Evolutionary conservation across 2,113 vertebrate genomes (phyloP), one percentile per base, ranked within the genome.

Genomic region (Limanda limanda): DNA sequence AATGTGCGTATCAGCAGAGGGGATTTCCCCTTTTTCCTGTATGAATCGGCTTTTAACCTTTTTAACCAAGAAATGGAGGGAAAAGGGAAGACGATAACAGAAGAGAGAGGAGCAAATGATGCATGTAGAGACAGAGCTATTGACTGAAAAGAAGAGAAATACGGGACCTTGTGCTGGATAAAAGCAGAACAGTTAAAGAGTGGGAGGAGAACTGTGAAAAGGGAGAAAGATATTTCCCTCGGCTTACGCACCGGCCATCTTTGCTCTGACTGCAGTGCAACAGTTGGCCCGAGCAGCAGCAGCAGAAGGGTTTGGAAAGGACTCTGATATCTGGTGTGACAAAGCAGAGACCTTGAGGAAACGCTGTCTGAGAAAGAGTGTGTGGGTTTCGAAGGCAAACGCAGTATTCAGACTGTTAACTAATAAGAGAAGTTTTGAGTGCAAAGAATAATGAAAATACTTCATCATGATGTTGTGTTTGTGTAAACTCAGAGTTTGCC

Each of bases 21-120:
- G 92, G 90, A 78, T 87, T 93, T 91, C 88, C 89, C 87, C 81
- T 84, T 64, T 64, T 80, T 80, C 65, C 74, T 79, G 77, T 21
- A 75, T 91, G 84, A 94, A 80, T 93, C 88, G 85, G 82, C 85
- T 84, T 74, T 71, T 65, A 71, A 65, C 63, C 68, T 58, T 67
- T 67, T 75, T 51, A 68, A 71, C 62, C 82, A 89, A 81, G 59
- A 73, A 74, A 65, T 24, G 12, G n/a, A 2, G 18, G 56, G 45
- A n/a, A 20, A 14, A 27, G 23, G 23, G 37, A 42, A 68, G 57
- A 17, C 45, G 74, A 31, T 21, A 21, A 31, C 45, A 23, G 35
- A 71, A 69, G 45, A 58, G 47, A 61, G 40, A 47, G 55, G 51
- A 68, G 66, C 51, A 77, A 68, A 63, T 47, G 40, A 61, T 62